These are phyloP conservation scores for Acanthosepion lycidas DNA, from an alignment of 2,888 invertebrate species.

Conservation along the genomic window DNA sequence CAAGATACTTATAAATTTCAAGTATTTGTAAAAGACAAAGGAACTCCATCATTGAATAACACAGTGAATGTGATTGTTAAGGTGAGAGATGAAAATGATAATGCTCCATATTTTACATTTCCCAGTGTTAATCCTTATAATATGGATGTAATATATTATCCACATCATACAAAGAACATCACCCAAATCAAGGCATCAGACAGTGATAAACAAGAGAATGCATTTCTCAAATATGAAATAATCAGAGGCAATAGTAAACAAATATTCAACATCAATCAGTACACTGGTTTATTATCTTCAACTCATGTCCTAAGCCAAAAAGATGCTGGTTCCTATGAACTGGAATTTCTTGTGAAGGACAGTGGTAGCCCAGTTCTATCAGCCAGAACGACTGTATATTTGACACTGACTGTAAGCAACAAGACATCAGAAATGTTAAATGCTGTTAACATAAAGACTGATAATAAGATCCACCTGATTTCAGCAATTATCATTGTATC, in stretches of 20 bases:
- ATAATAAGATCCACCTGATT: constrained; percentile 6
- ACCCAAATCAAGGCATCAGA: constrained; percentile 18
- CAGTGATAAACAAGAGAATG: constrained; percentile 9
- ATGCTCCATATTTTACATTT: constrained; percentile 1
- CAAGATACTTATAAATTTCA: neutral
- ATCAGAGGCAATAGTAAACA: constrained; percentile 33
- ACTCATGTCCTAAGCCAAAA: constrained; percentile 13
- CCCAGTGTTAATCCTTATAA: neutral
- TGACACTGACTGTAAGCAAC: neutral
- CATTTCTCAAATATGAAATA: constrained; percentile 33
- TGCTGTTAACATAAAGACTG: neutral
- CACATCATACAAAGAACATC: neutral
- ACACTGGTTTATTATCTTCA: neutral
- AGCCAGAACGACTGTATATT: neutral
- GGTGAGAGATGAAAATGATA: constrained; percentile 33
- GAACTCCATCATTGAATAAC: constrained; percentile 12
- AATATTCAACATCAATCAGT: neutral
- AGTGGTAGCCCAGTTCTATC: constrained; percentile 22
- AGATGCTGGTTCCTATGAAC: neutral
- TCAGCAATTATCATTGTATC: constrained; percentile 12
- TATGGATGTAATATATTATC: neutral
- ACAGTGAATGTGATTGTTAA: constrained; percentile 1
- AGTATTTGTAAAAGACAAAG: constrained; percentile 1
- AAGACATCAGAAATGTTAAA: constrained; percentile 22
- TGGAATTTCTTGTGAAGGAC: neutral